phyloP scores from a whole-genome alignment of 2,888 invertebrate species.

The Byasa hedistus region DNA sequence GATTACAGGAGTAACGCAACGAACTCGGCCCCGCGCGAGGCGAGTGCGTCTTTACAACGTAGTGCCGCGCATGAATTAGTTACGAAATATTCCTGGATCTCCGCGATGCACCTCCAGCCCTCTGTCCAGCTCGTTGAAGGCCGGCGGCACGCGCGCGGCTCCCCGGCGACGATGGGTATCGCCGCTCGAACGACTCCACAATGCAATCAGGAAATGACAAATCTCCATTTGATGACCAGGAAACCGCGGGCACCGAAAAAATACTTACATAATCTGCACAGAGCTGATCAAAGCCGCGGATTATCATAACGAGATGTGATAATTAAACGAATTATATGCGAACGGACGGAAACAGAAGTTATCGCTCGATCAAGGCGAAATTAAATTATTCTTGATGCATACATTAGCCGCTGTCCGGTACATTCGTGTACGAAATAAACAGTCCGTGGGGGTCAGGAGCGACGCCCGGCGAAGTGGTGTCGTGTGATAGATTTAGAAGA shows the following conservation, averaged over 20 bases:
- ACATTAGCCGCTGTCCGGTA: too few relatives aligned
- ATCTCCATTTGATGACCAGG: slow-evolving; percentile 16
- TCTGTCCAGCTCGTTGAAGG: too few relatives aligned
- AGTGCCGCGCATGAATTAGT: neutral
- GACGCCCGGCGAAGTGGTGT: too few relatives aligned
- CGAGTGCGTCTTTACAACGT: too few relatives aligned
- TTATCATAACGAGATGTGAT: slow-evolving; percentile 6
- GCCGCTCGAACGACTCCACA: neutral
- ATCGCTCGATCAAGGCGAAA: neutral
- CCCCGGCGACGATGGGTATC: too few relatives aligned
- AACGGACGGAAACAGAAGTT: neutral
- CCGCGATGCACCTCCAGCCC: neutral
- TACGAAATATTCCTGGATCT: neutral
- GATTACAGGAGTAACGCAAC: too few relatives aligned
- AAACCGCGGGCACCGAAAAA: slow-evolving; percentile 6
- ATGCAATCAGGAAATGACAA: slow-evolving; percentile 11
- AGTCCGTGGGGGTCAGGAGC: too few relatives aligned
- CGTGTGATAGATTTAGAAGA: too few relatives aligned
- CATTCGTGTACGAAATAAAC: too few relatives aligned
- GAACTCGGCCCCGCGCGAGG: too few relatives aligned
- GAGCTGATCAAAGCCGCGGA: neutral
- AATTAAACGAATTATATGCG: neutral
- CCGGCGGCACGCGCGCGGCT: too few relatives aligned
- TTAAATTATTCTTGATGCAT: neutral
- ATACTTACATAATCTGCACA: slow-evolving; percentile 4